phyloP scores from a whole-genome alignment of 2,888 invertebrate genomes.

The Patella caerulea region DNA sequence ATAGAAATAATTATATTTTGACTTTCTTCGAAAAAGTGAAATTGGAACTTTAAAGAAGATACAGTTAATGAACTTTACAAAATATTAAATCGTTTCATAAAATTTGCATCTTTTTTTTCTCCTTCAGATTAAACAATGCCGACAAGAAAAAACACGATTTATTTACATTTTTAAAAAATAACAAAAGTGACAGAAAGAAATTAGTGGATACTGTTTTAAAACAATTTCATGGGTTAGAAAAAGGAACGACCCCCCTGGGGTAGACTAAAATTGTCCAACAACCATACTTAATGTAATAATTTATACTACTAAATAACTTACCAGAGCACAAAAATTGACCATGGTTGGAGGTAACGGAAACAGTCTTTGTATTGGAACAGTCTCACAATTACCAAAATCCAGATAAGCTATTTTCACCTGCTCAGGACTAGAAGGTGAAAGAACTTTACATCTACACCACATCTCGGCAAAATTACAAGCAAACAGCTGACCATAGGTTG shows the following conservation, averaged over 20 bases:
- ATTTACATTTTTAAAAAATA: constrained; percentile 92
- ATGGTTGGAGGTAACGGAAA: constrained; percentile 38
- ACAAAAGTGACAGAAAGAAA: constrained; percentile 95
- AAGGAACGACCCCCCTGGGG: constrained; percentile 47
- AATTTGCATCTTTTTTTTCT: too few relatives aligned
- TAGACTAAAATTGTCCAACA: neutral
- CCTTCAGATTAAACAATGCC: constrained; percentile 85
- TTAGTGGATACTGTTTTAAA: constrained; percentile 94
- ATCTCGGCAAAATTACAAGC: neutral
- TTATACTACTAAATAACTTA: constrained; percentile 18
- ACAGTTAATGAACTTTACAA: too few relatives aligned
- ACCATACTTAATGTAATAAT: too few relatives aligned
- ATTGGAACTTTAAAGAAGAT: too few relatives aligned
- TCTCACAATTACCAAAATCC: constrained; percentile 56
- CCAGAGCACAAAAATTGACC: constrained; percentile 43
- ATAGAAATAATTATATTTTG: too few relatives aligned
- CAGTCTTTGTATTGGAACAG: constrained; percentile 32
- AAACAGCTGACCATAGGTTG: neutral
- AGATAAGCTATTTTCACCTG: constrained; percentile 41
- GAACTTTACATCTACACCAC: constrained; percentile 47
- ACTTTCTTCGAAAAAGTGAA: too few relatives aligned
- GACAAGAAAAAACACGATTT: constrained; percentile 85
- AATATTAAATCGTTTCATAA: too few relatives aligned
- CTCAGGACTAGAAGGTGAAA: constrained; percentile 24
- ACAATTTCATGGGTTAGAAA: constrained; percentile 85